These are phyloP conservation scores for Xiphophorus hellerii DNA, from an alignment of 2,113 vertebrate genomes.

Conservation along the genomic window DNA sequence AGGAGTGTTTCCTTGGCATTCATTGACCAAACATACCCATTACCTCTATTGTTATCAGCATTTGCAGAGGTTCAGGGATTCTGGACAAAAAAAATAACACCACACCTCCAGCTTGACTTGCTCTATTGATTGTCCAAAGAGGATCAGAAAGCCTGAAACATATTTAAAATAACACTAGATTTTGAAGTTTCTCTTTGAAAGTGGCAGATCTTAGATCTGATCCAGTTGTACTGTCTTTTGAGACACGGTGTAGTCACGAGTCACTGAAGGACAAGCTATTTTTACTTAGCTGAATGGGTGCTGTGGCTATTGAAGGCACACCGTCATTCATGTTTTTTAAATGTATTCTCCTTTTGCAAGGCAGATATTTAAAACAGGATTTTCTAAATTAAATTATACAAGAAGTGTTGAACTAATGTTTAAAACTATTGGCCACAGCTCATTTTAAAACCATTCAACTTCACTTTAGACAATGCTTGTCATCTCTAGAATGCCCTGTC, in stretches of 20 bases:
- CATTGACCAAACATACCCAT: slow-evolving; percentile 54
- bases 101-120: background rate
- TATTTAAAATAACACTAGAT: background rate
- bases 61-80: slow-evolving; percentile 50
- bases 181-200: slow-evolving; percentile 31
- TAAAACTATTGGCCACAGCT: background rate
- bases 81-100: background rate
- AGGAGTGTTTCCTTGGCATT: slow-evolving; percentile 52
- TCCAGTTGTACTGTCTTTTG: slow-evolving; percentile 28
- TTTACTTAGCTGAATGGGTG: slow-evolving; percentile 55
- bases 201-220: slow-evolving; percentile 33
- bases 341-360: slow-evolving; percentile 7
- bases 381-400: background rate
- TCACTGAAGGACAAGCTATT: slow-evolving; percentile 67
- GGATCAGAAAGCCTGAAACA: slow-evolving; percentile 4
- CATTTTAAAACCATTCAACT: background rate
- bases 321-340: slow-evolving; percentile 12
- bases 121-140: background rate
- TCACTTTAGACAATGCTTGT: background rate
- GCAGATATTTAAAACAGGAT: background rate
- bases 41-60: slow-evolving; percentile 38
- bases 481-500: background rate
- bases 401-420: background rate
- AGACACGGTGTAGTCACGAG: slow-evolving; percentile 26
- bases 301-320: slow-evolving; percentile 21